These are phyloP conservation scores for Takifugu rubripes DNA, from an alignment of 2,797 vertebrate genomes.

Conservation along the genomic window DNA sequence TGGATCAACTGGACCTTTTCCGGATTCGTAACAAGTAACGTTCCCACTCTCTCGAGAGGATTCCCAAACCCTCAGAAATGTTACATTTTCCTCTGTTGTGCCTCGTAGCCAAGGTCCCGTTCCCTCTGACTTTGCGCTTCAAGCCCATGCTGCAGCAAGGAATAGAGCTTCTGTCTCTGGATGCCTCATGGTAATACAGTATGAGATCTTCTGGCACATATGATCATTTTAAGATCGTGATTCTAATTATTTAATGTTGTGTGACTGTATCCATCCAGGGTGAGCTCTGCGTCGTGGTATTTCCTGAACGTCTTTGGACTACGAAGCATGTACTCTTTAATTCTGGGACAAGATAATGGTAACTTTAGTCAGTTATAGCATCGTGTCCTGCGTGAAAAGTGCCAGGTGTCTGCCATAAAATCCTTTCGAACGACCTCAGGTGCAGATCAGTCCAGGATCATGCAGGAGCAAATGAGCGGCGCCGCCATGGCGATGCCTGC, in stretches of 20 bases:
- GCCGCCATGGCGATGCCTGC: conserved; percentile 99
- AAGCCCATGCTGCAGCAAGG: conserved; percentile 99
- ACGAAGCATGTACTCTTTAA: conserved; percentile 97
- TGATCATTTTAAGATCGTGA: neutral
- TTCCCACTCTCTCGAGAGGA: neutral
- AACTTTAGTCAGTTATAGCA: conserved; percentile 39
- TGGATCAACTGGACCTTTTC: conserved; percentile 99
- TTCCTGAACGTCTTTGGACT: conserved; percentile 99
- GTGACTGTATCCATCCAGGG: conserved; percentile 72
- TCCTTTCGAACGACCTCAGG: conserved; percentile 55
- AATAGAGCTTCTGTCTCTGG: conserved; percentile 94
- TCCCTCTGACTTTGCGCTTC: conserved; percentile 95
- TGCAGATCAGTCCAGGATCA: conserved; percentile 96
- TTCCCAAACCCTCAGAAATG: neutral
- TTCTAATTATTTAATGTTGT: neutral
- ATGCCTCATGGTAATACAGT: conserved; percentile 91
- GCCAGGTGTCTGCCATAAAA: neutral
- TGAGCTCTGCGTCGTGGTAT: conserved; percentile 99
- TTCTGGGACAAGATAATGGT: conserved; percentile 98
- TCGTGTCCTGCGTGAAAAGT: neutral
- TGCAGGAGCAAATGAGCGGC: conserved; percentile 99
- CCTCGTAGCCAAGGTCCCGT: conserved; percentile 90
- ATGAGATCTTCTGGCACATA: neutral
- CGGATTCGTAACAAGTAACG: conserved; percentile 96
- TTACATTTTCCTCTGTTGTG: conserved; percentile 6